Percentiles rank a stretch among this genome's conserved stretches.
phyloP scores from a whole-genome alignment of 1,140 invertebrate genomes.

The Coboldia fuscipes region DNA sequence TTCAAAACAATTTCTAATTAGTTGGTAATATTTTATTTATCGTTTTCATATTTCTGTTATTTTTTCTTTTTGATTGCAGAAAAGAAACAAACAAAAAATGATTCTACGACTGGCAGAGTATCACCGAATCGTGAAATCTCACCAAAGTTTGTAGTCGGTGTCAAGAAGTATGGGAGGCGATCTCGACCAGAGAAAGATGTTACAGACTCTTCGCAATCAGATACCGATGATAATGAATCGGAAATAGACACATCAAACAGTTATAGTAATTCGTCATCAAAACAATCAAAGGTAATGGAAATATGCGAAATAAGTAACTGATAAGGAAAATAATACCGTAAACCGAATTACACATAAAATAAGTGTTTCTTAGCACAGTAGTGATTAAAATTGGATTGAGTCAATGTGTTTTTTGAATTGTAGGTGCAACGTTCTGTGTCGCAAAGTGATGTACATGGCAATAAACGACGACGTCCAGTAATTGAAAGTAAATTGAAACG shows the following conservation, averaged over 20 bases:
- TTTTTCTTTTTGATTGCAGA: too few relatives aligned
- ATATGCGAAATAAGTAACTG: constrained; percentile 8
- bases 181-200: constrained; percentile 28
- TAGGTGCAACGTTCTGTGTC: constrained; percentile 27
- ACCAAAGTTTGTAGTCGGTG: constrained; percentile 46
- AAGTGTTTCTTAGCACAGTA: too few relatives aligned
- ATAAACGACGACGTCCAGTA: constrained; percentile 18
- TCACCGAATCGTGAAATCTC: constrained; percentile 44
- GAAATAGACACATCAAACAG: constrained; percentile 10
- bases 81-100: too few relatives aligned
- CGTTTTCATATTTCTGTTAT: too few relatives aligned
- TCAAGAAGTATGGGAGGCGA: constrained; percentile 54
- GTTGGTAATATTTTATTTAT: too few relatives aligned
- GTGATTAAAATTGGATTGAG: too few relatives aligned
- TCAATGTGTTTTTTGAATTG: too few relatives aligned
- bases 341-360: too few relatives aligned
- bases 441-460: constrained; percentile 23
- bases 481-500: constrained; percentile 24
- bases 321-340: constrained; percentile 7
- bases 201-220: constrained; percentile 12
- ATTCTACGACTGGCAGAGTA: too few relatives aligned
- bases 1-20: too few relatives aligned
- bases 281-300: constrained; percentile 11
- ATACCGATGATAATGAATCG: constrained; percentile 9
- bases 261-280: not conserved